phyloP scores from a whole-genome alignment of 2,797 vertebrate species.

The Sebastes itinus region DNA sequence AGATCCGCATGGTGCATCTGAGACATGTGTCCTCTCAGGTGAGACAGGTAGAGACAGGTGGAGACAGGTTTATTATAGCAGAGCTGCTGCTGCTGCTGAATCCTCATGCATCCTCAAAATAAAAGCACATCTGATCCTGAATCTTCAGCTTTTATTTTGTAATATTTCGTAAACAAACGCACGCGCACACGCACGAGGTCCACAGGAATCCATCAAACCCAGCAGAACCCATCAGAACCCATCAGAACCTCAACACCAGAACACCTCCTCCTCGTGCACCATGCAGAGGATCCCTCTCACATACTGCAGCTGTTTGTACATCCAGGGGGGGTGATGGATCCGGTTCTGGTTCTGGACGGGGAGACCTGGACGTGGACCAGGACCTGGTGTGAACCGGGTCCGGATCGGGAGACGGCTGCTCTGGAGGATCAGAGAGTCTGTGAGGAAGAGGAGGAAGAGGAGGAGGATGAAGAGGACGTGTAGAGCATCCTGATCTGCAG shows the following conservation, averaged over 20 bases:
- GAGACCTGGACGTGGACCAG: not conserved
- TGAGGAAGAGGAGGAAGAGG: not conserved
- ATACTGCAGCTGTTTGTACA: no score
- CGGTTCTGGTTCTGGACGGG: not conserved
- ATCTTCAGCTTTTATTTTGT: not conserved
- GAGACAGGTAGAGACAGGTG: not conserved
- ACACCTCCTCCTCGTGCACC: no score
- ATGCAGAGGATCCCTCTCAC: no score
- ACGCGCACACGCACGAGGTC: not conserved
- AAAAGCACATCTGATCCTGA: no score
- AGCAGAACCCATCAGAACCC: no score
- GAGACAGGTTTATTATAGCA: no score
- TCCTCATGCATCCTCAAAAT: not conserved
- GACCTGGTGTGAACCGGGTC: not conserved
- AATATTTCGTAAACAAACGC: constrained; percentile 30
- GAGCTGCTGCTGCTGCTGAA: not conserved
- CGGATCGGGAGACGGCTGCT: not conserved
- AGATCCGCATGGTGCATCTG: constrained; percentile 86
- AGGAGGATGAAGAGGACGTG: constrained; percentile 17
- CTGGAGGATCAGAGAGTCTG: not conserved
- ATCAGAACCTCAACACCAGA: no score
- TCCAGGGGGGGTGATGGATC: not conserved
- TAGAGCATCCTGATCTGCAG: constrained; percentile 54
- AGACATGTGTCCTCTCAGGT: constrained; percentile 57
- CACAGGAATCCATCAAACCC: no score